These are phyloP conservation scores for Epizoanthus scotinus DNA, from an alignment of 92 coral and sea anemone genomes.

Conservation along the genomic window DNA sequence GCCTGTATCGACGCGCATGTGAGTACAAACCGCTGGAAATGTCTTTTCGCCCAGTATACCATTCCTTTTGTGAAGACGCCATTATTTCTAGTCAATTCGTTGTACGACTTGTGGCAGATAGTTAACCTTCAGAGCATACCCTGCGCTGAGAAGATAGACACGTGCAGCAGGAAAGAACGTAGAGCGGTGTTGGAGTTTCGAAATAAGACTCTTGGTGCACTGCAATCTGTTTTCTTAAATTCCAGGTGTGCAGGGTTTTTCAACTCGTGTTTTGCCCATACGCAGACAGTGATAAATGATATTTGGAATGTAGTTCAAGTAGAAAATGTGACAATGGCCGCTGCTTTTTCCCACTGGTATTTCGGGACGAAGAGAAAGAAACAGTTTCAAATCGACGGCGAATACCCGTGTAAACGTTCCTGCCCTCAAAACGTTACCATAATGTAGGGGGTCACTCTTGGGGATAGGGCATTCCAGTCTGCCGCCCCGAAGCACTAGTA, in stretches of 20 bases:
- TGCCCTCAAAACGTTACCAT: constrained; percentile 33
- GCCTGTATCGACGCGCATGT: constrained; percentile 43
- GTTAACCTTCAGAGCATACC: constrained; percentile 31
- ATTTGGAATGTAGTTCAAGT: constrained; percentile 39
- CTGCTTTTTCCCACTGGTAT: constrained; percentile 40
- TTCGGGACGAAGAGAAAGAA: not conserved
- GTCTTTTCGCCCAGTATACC: constrained; percentile 42
- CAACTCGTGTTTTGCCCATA: constrained; percentile 44
- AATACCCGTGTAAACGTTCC: constrained; percentile 41
- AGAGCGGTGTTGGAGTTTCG: constrained; percentile 33
- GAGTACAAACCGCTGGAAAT: constrained; percentile 25
- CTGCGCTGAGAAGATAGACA: constrained; percentile 37
- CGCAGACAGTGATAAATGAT: constrained; percentile 21
- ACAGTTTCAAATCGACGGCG: constrained; percentile 36
- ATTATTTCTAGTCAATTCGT: constrained; percentile 39
- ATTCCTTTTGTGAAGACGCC: constrained; percentile 22
- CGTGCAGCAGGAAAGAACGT: constrained; percentile 37
- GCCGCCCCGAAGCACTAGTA: too few species aligned
- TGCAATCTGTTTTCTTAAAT: constrained; percentile 21
- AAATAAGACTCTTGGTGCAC: constrained; percentile 20
- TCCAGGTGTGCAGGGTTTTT: constrained; percentile 23
- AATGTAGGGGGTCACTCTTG: too few species aligned
- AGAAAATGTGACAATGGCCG: constrained; percentile 13
- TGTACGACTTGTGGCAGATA: constrained; percentile 48
- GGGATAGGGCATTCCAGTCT: too few species aligned